Evolutionary conservation across 1,140 invertebrate species (phyloP), one percentile per base, ranked within the genome.

Genomic region (Philopotamus ludificatus): DNA sequence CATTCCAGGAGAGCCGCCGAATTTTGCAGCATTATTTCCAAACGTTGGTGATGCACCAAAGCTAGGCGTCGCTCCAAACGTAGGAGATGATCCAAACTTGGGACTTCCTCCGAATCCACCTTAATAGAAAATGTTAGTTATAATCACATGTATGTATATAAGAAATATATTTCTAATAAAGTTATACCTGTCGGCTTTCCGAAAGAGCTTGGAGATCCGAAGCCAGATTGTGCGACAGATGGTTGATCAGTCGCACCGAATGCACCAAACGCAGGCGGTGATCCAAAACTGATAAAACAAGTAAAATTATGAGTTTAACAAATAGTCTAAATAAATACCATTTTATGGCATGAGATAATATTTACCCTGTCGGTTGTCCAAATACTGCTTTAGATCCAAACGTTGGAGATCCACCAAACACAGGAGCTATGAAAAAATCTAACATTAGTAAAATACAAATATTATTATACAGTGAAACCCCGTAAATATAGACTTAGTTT

Each of bases 21-120:
- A 81, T 23, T 73, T 41, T 55, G 77, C 75, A 0, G 76, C 75
- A 1, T 73, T 66, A 22, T 64, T 67, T 0, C 78, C 78, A 61
- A 79, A 78, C 3, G 74, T 68, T 0, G 54, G 54, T 12, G 74
- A 21, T 0, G 71, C 70, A 1, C 77, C 77, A 58, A 60, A 60
- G 28, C 42, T 21, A n/a, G 57, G 57, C 3, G 67, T 47, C 0
- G 74, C 67, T 55, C 76, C 77, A 68, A 81, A 81, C 0, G 73
- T 72, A 2, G 77, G 64, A 7, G 73, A 74, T 3, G 74, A 74
- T 8, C 78, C 78, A 47, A 78, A 77, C 0, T 74, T 69, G 4
- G 70, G 75, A 58, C 72, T 76, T 1, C 74, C 75, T 22, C 68
- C 68, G 51, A 70, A 69, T 50, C 41, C 22, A 51, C 64, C 67